Percentiles rank a stretch among this genome's conserved stretches.
phyloP scores from a whole-genome alignment of 2,113 vertebrate species.

The Oncorhynchus mykiss region DNA sequence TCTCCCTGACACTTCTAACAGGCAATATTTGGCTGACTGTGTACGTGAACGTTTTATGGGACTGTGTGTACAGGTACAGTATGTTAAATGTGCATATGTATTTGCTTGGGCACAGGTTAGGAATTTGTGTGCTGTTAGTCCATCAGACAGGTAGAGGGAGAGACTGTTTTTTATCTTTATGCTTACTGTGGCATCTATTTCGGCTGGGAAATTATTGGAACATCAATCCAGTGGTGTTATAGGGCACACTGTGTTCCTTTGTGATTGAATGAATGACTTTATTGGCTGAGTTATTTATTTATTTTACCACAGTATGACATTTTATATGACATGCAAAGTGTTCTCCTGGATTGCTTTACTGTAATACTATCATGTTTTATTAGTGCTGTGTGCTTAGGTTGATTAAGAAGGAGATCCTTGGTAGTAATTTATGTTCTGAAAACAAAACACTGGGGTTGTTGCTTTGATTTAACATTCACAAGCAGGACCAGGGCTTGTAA shows the following conservation, averaged over 20 bases:
- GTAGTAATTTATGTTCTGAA: slow-evolving; percentile 58
- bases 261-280: slow-evolving; percentile 65
- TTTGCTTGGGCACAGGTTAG: neutral
- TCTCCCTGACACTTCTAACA: too few relatives aligned
- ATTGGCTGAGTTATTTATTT: slow-evolving; percentile 55
- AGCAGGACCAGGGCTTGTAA: too few relatives aligned
- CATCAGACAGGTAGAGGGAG: slow-evolving; percentile 12
- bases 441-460: slow-evolving; percentile 47
- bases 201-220: neutral
- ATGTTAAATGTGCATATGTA: neutral
- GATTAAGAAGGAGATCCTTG: slow-evolving; percentile 64
- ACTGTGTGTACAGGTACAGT: neutral
- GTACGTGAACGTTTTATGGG: too few relatives aligned
- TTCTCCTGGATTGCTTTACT: slow-evolving; percentile 54
- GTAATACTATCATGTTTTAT: slow-evolving; percentile 60
- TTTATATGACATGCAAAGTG: slow-evolving; percentile 75
- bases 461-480: slow-evolving; percentile 33
- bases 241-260: slow-evolving; percentile 54
- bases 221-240: slow-evolving; percentile 39
- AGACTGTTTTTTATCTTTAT: slow-evolving; percentile 1
- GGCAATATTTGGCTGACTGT: too few relatives aligned
- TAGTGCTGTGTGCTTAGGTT: slow-evolving; percentile 43
- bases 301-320: slow-evolving; percentile 58
- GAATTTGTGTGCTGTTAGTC: neutral
- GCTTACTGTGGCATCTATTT: slow-evolving; percentile 22